Conservation (phyloP, 1,140 invertebrate genomes). For the Papilio helenus region DNA sequence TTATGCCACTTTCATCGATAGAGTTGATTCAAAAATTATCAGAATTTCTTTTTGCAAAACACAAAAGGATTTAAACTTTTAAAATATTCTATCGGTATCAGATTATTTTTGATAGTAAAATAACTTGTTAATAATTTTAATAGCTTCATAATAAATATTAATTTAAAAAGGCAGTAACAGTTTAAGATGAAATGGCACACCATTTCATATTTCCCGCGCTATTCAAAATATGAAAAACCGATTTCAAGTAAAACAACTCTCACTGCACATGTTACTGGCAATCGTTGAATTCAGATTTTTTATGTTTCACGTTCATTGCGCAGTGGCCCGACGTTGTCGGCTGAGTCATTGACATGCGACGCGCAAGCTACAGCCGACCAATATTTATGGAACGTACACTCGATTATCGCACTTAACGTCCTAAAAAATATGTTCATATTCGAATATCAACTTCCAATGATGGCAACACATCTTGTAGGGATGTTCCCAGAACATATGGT, state of each 20-base stretch:
- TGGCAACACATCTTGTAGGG: conserved; percentile 43
- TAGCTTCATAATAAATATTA: background rate
- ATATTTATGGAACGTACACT: conserved; percentile 46
- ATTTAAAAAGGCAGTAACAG: background rate
- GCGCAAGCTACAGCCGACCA: conserved; percentile 49
- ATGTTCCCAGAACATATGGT: conserved; percentile 53
- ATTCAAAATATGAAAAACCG: conserved; percentile 33
- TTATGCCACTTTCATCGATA: background rate
- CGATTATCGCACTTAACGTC: conserved; percentile 46
- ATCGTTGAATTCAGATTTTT: conserved; percentile 55
- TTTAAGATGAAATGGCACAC: background rate
- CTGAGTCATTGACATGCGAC: conserved; percentile 68
- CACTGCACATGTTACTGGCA: conserved; percentile 45
- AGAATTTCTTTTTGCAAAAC: background rate
- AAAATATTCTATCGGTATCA: background rate
- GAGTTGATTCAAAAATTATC: background rate
- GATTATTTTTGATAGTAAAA: background rate
- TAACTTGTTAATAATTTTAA: background rate
- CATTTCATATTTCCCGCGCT: conserved; percentile 32
- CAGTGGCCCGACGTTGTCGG: conserved; percentile 44
- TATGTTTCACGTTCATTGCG: conserved; percentile 54
- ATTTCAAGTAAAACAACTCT: conserved; percentile 29
- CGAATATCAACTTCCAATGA: conserved; percentile 23
- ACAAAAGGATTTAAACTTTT: background rate
- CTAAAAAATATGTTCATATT: conserved; percentile 31